Base-by-base conservation (phyloP, 2,797 vertebrate genomes). In the Microctenopoma stevenorrisi region DNA sequence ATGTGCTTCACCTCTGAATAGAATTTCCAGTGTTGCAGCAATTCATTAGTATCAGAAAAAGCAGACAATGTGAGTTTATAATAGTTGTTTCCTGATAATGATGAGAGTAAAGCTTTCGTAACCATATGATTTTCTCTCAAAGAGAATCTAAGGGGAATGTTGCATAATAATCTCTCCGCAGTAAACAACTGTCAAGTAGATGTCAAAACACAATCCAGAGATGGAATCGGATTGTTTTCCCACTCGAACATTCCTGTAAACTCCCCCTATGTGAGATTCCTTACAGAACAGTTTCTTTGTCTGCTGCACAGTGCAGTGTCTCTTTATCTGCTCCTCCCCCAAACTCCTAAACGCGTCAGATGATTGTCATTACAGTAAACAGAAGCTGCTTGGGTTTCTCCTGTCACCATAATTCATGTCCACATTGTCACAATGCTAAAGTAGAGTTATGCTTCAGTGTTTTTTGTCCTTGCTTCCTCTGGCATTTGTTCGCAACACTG, bases 181-280 rank as follows among this genome's bases (percentile, higher is more conserved):
- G 84, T 85, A 85, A 90, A 88, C 86, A 89, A 83, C 57, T 67
- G 79, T 81, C 52, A 62, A 82, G 58, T 76, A 80, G 49, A 86
- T 80, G 83, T 86, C 74, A 81, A 78, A 89, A 82, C 73, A 82
- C 74, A 64, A 74, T 50, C 53, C 65, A 68, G 63, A 71, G 72
- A 72, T 74, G 67, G 62, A 81, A 78, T 87, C 58, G 7, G 55
- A 88, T 81, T 84, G 76, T 83, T 86, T 85, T 84, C 91, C 86
- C 82, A 87, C 90, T 85, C 71, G 57, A 64, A 81, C 83, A 90
- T 91, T 92, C 89, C 62, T 89, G 68, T 76, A 37, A 53, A 84
- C 85, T 87, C 33, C 88, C 81, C 68, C 54, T 78, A 64, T 78
- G 71, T 66, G 77, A 85, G 65, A 89, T 88, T 79, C 79, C 69